Conservation (phyloP, 2,888 invertebrate species). For the Drosophila lutescens region DNA sequence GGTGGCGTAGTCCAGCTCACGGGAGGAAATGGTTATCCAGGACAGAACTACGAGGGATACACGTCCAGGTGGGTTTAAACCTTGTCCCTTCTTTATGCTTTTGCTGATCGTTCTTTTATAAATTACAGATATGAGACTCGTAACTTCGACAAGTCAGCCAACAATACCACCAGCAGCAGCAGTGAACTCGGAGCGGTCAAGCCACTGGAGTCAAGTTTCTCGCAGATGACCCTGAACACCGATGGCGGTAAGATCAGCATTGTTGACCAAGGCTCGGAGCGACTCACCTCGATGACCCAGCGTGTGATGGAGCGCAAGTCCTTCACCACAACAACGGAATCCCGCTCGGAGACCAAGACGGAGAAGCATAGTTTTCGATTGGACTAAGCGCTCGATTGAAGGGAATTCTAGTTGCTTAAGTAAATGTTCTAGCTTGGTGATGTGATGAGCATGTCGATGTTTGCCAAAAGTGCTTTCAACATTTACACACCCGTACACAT, state of each 20-base stretch:
- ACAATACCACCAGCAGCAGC: constrained; percentile 51
- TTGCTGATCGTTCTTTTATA: background rate
- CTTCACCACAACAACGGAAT: constrained; percentile 83
- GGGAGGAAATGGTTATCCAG: constrained; percentile 76
- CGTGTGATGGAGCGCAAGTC: constrained; percentile 84
- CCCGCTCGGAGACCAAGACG: constrained; percentile 83
- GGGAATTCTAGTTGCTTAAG: constrained; percentile 22
- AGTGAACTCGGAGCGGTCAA: constrained; percentile 69
- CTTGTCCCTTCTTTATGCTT: rapidly evolving
- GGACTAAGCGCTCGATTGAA: constrained; percentile 66
- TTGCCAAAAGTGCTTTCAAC: constrained; percentile 84
- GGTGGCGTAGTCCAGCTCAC: constrained; percentile 82
- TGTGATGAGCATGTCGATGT: constrained; percentile 49
- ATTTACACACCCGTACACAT: constrained; percentile 64
- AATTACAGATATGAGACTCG: constrained; percentile 83
- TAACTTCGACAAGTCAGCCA: constrained; percentile 81
- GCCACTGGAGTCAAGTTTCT: constrained; percentile 82
- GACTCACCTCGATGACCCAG: constrained; percentile 84
- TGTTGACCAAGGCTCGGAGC: constrained; percentile 83
- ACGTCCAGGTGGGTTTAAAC: constrained; percentile 86
- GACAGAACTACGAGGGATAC: constrained; percentile 87
- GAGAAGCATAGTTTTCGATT: constrained; percentile 84
- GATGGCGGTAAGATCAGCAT: constrained; percentile 83
- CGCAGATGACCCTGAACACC: constrained; percentile 82
- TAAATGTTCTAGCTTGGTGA: constrained; percentile 26